Evolutionary conservation across 1,140 invertebrate species (phyloP).

Genomic region (Chionoecetes opilio): DNA sequence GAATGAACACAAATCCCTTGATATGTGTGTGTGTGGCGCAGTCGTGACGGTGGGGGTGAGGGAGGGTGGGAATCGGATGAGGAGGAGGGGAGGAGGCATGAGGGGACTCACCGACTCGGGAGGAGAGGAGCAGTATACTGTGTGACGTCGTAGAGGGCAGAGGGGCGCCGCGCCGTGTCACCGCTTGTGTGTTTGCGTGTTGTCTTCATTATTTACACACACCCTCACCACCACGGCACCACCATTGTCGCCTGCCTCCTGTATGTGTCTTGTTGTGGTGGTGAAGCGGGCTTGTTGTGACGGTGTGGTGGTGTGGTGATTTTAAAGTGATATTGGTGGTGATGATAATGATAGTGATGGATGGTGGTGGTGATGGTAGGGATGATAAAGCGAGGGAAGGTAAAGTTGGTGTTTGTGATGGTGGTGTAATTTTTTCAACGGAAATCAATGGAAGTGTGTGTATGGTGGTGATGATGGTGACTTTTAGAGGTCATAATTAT

Average conservation of each 20-base stretch:
- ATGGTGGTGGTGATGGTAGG: neutral
- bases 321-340: no score
- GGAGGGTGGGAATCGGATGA: neutral
- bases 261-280: neutral
- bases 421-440: no score
- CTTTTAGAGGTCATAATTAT: neutral
- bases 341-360: neutral
- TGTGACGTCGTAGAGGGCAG: neutral
- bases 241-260: neutral
- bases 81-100: neutral
- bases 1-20: neutral
- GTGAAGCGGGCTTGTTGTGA: no score
- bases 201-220: neutral
- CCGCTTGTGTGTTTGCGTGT: neutral
- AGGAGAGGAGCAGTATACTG: neutral
- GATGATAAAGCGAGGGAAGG: neutral
- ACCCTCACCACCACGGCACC: conserved; percentile 1
- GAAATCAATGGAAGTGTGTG: no score
- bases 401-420: no score
- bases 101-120: neutral
- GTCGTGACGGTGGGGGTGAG: neutral
- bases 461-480: neutral
- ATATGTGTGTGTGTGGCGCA: conserved; percentile 40
- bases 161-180: neutral
- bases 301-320: no score